Evolutionary conservation across 2,113 vertebrate genomes (phyloP).

Genomic region (Clarias batrachus): DNA sequence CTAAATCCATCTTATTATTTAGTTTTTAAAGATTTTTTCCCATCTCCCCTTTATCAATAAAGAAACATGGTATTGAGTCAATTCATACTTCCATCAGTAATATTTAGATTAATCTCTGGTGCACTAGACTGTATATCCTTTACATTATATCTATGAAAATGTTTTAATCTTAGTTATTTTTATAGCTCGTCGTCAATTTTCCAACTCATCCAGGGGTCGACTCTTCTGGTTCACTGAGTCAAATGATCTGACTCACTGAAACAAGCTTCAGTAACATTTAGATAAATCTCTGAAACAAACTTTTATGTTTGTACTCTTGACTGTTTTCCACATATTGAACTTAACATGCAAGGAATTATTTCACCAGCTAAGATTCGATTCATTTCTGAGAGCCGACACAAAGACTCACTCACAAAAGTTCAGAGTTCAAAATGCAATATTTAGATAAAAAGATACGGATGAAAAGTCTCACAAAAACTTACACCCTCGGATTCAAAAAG

Average conservation of each 20-base stretch:
- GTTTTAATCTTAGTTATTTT: too few relatives aligned
- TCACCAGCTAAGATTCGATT: neutral
- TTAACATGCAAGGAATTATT: neutral
- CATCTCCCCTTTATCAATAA: too few relatives aligned
- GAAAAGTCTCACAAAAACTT: neutral
- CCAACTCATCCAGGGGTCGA: neutral
- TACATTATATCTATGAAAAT: too few relatives aligned
- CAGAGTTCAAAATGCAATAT: neutral
- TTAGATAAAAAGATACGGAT: neutral
- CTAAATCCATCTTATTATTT: too few relatives aligned
- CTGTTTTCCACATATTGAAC: neutral
- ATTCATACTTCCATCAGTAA: neutral
- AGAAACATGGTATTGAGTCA: neutral
- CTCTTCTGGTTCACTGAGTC: neutral
- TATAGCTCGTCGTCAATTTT: too few relatives aligned
- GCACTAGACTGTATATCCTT: too few relatives aligned
- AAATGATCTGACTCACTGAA: neutral
- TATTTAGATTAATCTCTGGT: neutral
- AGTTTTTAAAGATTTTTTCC: too few relatives aligned
- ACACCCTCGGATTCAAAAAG: neutral
- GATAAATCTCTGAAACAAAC: neutral
- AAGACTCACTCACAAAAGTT: neutral
- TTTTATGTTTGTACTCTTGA: too few relatives aligned
- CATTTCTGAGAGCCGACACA: neutral
- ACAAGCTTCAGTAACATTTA: neutral